Evolutionary conservation across 2,113 vertebrate genomes (phyloP).

Genomic region (Centropristis striata): DNA sequence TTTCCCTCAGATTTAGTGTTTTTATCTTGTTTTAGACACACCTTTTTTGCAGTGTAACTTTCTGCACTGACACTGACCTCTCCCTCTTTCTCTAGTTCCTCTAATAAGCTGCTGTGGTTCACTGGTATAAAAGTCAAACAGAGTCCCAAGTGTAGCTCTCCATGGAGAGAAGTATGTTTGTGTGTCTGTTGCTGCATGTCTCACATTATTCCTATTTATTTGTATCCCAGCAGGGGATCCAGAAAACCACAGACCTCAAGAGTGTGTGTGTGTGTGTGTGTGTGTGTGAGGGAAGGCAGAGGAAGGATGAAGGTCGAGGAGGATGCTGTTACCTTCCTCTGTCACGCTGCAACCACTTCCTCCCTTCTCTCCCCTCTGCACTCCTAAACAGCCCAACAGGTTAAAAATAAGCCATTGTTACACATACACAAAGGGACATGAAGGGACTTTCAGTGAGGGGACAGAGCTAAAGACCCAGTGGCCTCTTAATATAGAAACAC

Average conservation of each 20-base stretch:
- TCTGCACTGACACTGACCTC: not conserved
- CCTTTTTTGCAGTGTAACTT: too few relatives aligned
- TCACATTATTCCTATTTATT: constrained; percentile 22
- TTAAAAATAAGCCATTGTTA: constrained; percentile 83
- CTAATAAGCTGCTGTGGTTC: not conserved
- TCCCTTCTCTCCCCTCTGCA: constrained; percentile 34
- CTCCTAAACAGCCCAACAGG: constrained; percentile 45
- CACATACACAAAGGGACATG: constrained; percentile 57
- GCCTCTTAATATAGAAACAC: not conserved
- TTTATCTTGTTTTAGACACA: too few relatives aligned
- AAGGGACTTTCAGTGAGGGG: constrained; percentile 24
- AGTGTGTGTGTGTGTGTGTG: not conserved
- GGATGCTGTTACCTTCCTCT: constrained; percentile 55
- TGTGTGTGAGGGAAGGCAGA: constrained; percentile 15
- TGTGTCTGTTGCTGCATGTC: not conserved
- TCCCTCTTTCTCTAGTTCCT: not conserved
- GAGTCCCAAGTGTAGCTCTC: constrained; percentile 2
- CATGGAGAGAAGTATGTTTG: not conserved
- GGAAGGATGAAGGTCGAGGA: constrained; percentile 64
- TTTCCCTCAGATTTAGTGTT: too few relatives aligned
- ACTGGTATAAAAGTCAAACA: constrained; percentile 17
- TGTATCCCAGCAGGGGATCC: constrained; percentile 20
- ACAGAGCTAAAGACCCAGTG: not conserved
- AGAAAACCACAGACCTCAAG: not conserved
- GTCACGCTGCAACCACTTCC: constrained; percentile 71